These are phyloP conservation scores for Paguma larvata DNA, from an alignment of 2,797 vertebrate genomes.

Conservation along the genomic window DNA sequence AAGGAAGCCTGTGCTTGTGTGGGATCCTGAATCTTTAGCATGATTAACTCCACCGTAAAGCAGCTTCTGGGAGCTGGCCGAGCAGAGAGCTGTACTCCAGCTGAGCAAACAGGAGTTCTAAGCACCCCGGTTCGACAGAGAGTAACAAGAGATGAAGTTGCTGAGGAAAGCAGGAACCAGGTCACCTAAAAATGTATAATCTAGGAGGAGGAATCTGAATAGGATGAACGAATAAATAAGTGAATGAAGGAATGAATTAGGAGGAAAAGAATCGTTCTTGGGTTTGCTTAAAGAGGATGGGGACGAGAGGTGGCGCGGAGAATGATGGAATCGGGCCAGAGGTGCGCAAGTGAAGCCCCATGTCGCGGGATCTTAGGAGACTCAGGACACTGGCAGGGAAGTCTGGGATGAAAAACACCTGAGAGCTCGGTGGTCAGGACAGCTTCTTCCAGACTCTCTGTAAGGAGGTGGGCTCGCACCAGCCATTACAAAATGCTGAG, in stretches of 20 bases:
- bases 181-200: not conserved
- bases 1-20: not conserved
- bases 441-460: accelerated
- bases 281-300: not conserved
- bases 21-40: not conserved
- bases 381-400: accelerated
- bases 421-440: accelerated
- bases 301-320: accelerated
- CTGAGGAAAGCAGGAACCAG: not conserved
- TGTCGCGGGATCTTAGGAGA: not conserved
- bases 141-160: no score
- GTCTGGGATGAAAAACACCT: accelerated
- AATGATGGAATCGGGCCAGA: accelerated
- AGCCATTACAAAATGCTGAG: not conserved
- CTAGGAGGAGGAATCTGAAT: not conserved
- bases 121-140: accelerated
- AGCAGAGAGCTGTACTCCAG: not conserved
- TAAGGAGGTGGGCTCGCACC: not conserved
- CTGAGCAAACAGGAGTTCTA: not conserved
- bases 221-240: not conserved
- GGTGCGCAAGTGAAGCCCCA: accelerated
- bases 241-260: not conserved
- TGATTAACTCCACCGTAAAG: no score
- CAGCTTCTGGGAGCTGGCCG: not conserved
- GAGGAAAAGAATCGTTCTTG: not conserved